Conservation (phyloP, 2,113 vertebrate genomes). For the Aegotheles bennettii region DNA sequence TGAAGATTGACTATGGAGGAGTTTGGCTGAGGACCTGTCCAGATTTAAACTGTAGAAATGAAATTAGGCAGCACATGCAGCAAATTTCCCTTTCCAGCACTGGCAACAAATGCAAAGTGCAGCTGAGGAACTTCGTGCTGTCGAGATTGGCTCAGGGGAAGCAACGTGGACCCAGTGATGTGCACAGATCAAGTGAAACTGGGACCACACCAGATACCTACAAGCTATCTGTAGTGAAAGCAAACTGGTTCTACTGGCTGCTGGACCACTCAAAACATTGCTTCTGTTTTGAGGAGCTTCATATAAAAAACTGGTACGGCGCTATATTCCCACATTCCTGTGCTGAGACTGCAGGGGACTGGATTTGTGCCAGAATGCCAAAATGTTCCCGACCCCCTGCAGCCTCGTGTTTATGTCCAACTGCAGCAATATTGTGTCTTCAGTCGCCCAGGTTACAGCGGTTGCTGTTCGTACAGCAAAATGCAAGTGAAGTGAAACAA, state of each 20-base stretch:
- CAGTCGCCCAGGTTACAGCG: neutral
- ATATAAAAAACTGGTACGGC: rapidly evolving
- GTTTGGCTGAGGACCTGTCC: neutral
- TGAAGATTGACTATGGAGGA: rapidly evolving
- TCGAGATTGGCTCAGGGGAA: neutral
- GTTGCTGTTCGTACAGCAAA: neutral
- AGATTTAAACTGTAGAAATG: neutral
- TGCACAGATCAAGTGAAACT: neutral
- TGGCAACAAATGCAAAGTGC: neutral
- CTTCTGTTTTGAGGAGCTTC: neutral
- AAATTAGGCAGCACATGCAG: neutral
- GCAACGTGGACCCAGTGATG: neutral
- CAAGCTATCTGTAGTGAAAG: neutral
- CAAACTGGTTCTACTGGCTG: neutral
- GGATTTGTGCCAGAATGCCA: neutral
- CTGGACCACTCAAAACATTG: neutral
- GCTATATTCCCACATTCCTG: neutral
- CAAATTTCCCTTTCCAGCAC: neutral
- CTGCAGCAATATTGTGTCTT: neutral
- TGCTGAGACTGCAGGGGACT: neutral
- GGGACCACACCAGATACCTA: neutral
- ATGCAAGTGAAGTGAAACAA: neutral
- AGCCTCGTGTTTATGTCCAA: neutral
- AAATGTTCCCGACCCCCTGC: neutral
- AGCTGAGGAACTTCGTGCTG: neutral